Conservation (phyloP, 2,888 invertebrate species). For the Macrosoma leucophasiata region DNA sequence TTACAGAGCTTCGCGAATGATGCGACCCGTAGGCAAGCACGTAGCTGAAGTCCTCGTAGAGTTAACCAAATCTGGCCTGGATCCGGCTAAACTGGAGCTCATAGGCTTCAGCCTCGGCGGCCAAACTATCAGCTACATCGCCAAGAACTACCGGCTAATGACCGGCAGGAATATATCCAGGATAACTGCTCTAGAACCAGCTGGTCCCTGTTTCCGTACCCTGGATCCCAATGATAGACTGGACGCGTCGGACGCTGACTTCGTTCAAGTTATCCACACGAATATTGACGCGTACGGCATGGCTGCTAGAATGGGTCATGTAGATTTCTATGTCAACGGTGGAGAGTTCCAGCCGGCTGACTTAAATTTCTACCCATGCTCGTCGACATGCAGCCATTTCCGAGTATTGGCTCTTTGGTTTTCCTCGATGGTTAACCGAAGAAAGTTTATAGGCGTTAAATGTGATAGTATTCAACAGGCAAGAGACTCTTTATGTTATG, state of each 20-base stretch:
- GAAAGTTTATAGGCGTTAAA: conserved; percentile 50
- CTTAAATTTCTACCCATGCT: conserved; percentile 48
- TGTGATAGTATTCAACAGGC: conserved; percentile 57
- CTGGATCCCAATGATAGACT: conserved; percentile 43
- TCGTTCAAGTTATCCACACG: conserved; percentile 60
- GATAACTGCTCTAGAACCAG: conserved; percentile 58
- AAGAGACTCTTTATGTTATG: conserved; percentile 49
- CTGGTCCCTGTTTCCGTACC: conserved; percentile 60
- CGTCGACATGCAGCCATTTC: conserved; percentile 61
- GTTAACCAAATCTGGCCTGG: conserved; percentile 45
- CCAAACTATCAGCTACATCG: conserved; percentile 58
- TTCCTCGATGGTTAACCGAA: conserved; percentile 47
- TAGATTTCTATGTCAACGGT: conserved; percentile 62
- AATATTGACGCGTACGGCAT: conserved; percentile 68
- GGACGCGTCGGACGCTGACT: conserved; percentile 53
- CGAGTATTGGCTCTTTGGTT: conserved; percentile 51
- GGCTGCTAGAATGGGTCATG: conserved; percentile 60
- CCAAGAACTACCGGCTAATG: conserved; percentile 47
- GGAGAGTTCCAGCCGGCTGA: conserved; percentile 65
- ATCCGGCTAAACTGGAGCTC: conserved; percentile 51
- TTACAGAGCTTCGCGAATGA: conserved; percentile 61
- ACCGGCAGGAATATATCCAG: conserved; percentile 55
- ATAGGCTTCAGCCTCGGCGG: conserved; percentile 64
- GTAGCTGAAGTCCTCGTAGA: conserved; percentile 54
- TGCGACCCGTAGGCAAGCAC: conserved; percentile 64